Percentiles rank a stretch among this genome's conserved stretches.
Conservation (phyloP, 2,888 invertebrate species). For the Amiota mariae region DNA sequence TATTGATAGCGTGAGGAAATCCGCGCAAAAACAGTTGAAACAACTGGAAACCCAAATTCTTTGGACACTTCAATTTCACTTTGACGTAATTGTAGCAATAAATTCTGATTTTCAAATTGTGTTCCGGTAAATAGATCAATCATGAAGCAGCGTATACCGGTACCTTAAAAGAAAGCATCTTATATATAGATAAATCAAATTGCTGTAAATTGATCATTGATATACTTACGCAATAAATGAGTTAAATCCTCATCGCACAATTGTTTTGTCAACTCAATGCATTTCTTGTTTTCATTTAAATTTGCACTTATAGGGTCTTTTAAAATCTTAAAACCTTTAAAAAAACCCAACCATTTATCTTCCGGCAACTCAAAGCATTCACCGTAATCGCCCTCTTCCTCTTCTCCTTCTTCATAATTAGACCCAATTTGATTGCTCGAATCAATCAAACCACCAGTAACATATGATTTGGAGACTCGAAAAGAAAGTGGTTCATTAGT, state of each 20-base stretch:
- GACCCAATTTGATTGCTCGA: too few relatives aligned
- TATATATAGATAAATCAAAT: neutral
- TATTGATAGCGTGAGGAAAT: constrained; percentile 65
- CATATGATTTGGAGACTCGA: neutral
- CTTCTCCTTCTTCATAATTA: neutral
- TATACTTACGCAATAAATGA: constrained; percentile 54
- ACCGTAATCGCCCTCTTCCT: constrained; percentile 44
- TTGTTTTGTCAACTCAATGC: constrained; percentile 51
- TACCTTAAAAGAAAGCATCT: constrained; percentile 36
- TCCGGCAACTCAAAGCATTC: constrained; percentile 44
- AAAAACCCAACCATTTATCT: constrained; percentile 62
- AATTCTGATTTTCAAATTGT: constrained; percentile 52
- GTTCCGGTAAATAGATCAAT: constrained; percentile 64
- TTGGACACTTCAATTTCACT: constrained; percentile 58
- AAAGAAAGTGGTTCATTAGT: neutral
- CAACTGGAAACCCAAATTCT: constrained; percentile 58
- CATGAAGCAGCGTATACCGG: constrained; percentile 62
- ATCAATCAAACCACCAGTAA: neutral
- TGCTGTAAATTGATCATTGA: neutral
- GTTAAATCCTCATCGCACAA: constrained; percentile 43
- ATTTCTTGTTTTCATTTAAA: constrained; percentile 56
- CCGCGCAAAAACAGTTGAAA: constrained; percentile 59
- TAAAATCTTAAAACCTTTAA: constrained; percentile 59
- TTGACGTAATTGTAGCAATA: constrained; percentile 60
- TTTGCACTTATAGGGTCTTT: constrained; percentile 40